These are phyloP conservation scores for Lysiphlebus fabarum DNA, from an alignment of 1,140 invertebrate genomes.

Conservation along the genomic window DNA sequence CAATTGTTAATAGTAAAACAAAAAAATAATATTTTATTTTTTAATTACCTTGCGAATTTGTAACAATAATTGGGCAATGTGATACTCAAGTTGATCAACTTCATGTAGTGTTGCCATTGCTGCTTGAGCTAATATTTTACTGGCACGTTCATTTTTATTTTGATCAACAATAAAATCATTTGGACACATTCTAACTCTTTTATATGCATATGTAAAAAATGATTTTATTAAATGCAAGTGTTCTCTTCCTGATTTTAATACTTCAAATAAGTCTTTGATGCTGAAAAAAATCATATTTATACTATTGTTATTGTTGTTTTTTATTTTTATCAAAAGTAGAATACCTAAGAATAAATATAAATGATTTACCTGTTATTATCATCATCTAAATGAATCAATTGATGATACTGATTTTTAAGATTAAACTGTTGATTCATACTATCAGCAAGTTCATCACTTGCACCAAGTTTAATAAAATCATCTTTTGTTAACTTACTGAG, in stretches of 20 bases:
- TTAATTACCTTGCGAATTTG: neutral
- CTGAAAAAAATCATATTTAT: conserved; percentile 28
- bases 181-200: conserved; percentile 25
- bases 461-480: conserved; percentile 36
- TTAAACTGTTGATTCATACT: conserved; percentile 21
- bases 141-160: conserved; percentile 28
- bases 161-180: conserved; percentile 29
- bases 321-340: conserved; percentile 14
- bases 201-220: conserved; percentile 27
- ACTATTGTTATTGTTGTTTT: conserved; percentile 17
- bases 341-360: conserved; percentile 22
- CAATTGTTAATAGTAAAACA: neutral
- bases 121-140: conserved; percentile 29
- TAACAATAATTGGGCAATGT: neutral
- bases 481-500: conserved; percentile 30
- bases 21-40: conserved; percentile 1
- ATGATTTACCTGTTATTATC: neutral
- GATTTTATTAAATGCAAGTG: conserved; percentile 29
- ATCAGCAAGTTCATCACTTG: conserved; percentile 23
- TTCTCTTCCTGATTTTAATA: conserved; percentile 27
- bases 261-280: conserved; percentile 26
- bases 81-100: conserved; percentile 21
- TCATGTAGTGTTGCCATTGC: conserved; percentile 22
- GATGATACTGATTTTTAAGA: neutral
- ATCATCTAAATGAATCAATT: no score